Percentiles rank a stretch among this genome's conserved stretches.
Evolutionary conservation across 2,888 invertebrate genomes (phyloP).

Genomic region (Coremacera marginata): DNA sequence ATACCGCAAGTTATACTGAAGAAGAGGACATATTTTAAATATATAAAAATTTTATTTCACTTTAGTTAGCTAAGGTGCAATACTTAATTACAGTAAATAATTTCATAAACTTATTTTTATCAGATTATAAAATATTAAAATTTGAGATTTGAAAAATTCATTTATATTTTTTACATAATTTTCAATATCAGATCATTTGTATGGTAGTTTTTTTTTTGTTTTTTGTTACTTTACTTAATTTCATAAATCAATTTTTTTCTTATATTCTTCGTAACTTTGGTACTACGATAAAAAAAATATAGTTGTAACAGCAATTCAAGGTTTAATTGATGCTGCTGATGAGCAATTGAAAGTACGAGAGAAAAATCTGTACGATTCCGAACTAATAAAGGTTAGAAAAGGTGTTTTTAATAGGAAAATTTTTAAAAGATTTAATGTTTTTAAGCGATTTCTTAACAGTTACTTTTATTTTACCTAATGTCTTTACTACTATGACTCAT

Average conservation of each 20-base stretch:
- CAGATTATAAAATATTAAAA: neutral
- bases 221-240: neutral
- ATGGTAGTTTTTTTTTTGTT: neutral
- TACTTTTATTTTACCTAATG: neutral
- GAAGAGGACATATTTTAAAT: slow-evolving; percentile 60
- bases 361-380: slow-evolving; percentile 61
- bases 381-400: slow-evolving; percentile 67
- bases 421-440: neutral
- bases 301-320: slow-evolving; percentile 71
- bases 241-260: slow-evolving; percentile 14
- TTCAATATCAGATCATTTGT: neutral
- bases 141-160: neutral
- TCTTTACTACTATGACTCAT: slow-evolving; percentile 11
- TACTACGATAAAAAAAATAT: slow-evolving; percentile 28
- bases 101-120: neutral
- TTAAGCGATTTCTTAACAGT: slow-evolving; percentile 3
- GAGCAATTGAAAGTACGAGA: slow-evolving; percentile 69
- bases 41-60: neutral
- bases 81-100: neutral
- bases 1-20: slow-evolving; percentile 28
- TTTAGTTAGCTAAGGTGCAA: neutral
- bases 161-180: neutral
- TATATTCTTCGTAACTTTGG: slow-evolving; percentile 9
- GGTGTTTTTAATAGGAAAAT: neutral
- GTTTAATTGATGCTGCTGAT: slow-evolving; percentile 70